Evolutionary conservation across 2,797 vertebrate genomes (phyloP).

Genomic region (Propithecus perrieri): DNA sequence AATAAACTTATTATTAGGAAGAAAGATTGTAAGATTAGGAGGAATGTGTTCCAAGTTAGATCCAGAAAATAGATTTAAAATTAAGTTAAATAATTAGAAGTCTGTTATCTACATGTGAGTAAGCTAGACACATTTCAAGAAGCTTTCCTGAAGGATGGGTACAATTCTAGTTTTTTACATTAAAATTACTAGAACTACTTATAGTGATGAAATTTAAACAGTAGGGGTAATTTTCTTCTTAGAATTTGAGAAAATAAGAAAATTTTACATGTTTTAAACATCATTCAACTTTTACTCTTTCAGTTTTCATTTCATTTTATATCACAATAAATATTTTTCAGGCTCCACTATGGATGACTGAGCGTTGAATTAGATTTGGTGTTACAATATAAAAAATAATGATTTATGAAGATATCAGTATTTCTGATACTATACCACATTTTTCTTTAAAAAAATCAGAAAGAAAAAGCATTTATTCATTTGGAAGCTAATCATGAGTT

Average conservation of each 20-base stretch:
- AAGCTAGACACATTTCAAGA: neutral
- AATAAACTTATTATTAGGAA: neutral
- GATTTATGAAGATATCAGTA: neutral
- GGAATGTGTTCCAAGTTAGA: neutral
- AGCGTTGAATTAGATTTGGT: neutral
- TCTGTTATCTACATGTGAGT: neutral
- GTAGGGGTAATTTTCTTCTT: neutral
- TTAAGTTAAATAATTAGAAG: neutral
- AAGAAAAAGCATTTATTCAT: constrained; percentile 3
- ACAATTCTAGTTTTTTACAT: neutral
- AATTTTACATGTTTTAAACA: neutral
- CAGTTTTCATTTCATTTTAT: neutral
- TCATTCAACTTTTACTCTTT: constrained; percentile 11
- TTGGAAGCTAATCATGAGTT: constrained; percentile 7
- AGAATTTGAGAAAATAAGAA: neutral
- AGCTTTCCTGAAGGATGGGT: neutral
- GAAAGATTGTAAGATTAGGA: neutral
- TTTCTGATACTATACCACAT: neutral
- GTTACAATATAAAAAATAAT: neutral
- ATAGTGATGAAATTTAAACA: neutral
- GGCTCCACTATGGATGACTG: neutral
- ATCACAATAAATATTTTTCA: neutral
- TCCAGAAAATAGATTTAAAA: neutral
- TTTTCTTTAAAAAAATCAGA: neutral
- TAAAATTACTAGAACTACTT: neutral